These are phyloP conservation scores for Camarhynchus parvulus DNA, from an alignment of 2,113 vertebrate species.

Conservation along the genomic window DNA sequence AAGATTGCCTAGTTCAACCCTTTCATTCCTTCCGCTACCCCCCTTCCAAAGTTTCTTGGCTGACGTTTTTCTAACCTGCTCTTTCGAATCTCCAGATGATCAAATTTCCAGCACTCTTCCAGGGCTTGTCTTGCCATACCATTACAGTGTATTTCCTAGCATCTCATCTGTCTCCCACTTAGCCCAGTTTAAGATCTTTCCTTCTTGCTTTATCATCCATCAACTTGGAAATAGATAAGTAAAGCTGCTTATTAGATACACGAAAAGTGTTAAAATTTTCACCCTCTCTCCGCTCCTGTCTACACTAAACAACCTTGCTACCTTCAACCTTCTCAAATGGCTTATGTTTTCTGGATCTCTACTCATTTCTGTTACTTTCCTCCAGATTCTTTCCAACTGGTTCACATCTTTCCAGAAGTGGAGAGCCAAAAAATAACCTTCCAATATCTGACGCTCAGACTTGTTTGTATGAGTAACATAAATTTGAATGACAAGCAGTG, in stretches of 20 bases:
- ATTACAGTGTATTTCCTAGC: background rate
- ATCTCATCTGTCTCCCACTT: background rate
- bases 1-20: background rate
- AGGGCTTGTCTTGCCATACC: background rate
- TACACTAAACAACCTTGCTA: conserved; percentile 41
- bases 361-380: background rate
- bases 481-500: background rate
- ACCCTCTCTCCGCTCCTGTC: background rate
- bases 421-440: background rate
- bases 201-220: conserved; percentile 6
- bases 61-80: background rate
- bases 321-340: background rate
- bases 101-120: background rate
- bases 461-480: conserved; percentile 2
- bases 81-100: background rate
- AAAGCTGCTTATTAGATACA: background rate
- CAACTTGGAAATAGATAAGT: background rate
- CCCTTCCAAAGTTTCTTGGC: background rate
- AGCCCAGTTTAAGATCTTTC: background rate
- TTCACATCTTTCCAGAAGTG: conserved; percentile 21
- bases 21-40: background rate
- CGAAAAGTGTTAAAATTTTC: background rate
- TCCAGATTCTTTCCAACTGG: conserved; percentile 25
- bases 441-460: background rate
- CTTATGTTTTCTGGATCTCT: conserved; percentile 24